These are phyloP conservation scores for Artibeus lituratus DNA, from an alignment of 2,797 vertebrate genomes.

Conservation along the genomic window DNA sequence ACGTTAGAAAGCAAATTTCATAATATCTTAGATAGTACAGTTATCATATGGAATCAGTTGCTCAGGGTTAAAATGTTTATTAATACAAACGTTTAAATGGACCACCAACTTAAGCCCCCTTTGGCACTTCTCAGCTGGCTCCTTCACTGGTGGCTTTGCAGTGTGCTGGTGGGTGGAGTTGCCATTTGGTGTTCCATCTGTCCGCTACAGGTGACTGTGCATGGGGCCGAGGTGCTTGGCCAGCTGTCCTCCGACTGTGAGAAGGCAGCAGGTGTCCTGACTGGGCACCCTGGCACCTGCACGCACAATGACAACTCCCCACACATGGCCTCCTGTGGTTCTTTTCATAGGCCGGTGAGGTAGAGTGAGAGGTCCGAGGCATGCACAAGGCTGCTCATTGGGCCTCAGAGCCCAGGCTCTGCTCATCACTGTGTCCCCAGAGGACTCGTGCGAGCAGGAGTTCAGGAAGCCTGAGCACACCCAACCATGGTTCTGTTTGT, in stretches of 20 bases:
- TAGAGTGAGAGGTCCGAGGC: not conserved
- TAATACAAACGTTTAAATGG: not conserved
- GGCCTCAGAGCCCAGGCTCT: not conserved
- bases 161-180: not conserved
- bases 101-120: not conserved
- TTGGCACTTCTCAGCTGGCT: not conserved
- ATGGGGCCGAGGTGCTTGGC: too few species aligned
- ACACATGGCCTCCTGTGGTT: too few species aligned
- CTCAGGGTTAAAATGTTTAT: not conserved
- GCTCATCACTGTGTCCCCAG: rapidly evolving
- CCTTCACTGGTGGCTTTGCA: not conserved
- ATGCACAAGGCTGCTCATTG: rapidly evolving
- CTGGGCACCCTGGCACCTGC: not conserved
- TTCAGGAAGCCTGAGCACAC: rapidly evolving
- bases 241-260: rapidly evolving
- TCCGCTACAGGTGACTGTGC: not conserved
- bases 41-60: not conserved
- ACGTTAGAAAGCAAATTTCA: too few species aligned
- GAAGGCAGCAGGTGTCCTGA: not conserved
- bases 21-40: not conserved
- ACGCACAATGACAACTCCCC: not conserved
- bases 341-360: not conserved
- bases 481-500: not conserved
- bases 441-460: not conserved
- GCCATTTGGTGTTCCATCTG: not conserved